Evolutionary conservation across 2,797 vertebrate genomes (phyloP), one percentile per base, ranked within the genome.

Genomic region (Borostomias antarcticus): DNA sequence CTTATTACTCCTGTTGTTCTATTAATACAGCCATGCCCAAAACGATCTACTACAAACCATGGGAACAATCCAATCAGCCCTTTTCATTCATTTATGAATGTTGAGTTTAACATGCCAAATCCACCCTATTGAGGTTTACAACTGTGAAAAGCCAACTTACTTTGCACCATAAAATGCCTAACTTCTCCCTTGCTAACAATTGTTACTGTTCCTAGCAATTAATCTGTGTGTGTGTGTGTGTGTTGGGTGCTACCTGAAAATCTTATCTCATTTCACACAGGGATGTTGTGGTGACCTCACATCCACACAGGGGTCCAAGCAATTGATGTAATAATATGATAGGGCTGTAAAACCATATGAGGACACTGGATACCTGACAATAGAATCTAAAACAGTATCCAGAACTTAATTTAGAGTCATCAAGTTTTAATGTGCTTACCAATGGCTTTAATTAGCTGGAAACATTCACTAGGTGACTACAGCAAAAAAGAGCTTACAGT

Each of bases 361-460:
- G 62, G 58, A 65, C 5, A 23, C 43, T 37, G 25, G 32, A 63
- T 30, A 64, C 45, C 25, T 26, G 59, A 78, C 74, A 70, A 78
- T 48, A 52, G 60, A 26, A 23, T 62, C 68, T 70, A 74, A 79
- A 81, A 80, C 33, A 71, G 70, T 75, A 70, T 2, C 17, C n/a
- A 9, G 51, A 70, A 70, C 68, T 62, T 66, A 40, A 57, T 52
- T 79, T 64, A 73, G 68, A 52, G 11, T 78, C 72, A 84, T 87
- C 52, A 80, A 81, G 72, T 68, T 80, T 84, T 71, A 78, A 83
- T 78, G 75, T 40, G 51, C 26, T 60, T 65, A 71, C 75, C 74
- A 61, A 70, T 68, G 62, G 23, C 51, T 80, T 84, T 84, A 82
- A 86, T 82, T 80, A 75, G 74, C 66, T 37, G 50, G 54, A 79